Base-by-base conservation (phyloP, 2,888 invertebrate species). In the Xanthorhoe spadicearia region DNA sequence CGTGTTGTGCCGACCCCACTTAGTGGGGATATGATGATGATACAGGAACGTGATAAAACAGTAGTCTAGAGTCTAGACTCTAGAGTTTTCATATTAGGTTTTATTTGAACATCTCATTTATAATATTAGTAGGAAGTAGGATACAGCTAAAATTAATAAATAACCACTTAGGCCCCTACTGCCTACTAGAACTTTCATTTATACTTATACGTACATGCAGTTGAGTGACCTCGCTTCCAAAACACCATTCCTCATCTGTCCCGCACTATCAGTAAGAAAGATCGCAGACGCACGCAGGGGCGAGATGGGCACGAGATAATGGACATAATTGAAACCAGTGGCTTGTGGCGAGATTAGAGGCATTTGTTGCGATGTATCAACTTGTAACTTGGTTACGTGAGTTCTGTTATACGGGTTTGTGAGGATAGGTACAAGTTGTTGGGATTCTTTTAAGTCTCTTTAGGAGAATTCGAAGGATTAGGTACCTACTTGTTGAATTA, bases 271-370 rank as follows among this genome's bases (percentile, higher is more conserved):
- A 74, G 72, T 50, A 68, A 71, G 81, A 79, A 76, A 78, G 78
- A 85, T 84, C 84, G 78, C 82, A 82, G 83, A 81, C 83, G 79
- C 53, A 59, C 15, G 48, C 8, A 53, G 57, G 64, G 58, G 55
- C 35, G 55, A 52, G 67, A 67, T 63, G 63, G 50, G 49, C 49
- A 35, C 54, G 54, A 71, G 72, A 72, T 72, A 74, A 50, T 66
- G 51, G 53, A 52, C 56, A 56, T 72, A 74, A 74, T 74, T 72
- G 69, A 72, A 72, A 68, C 63, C 73, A 55, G 60, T 65, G 73
- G 68, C 66, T 70, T 70, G 69, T 66, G 71, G 71, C 53, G 64
- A 53, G 72, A 69, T 71, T 74, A 15, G 58, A 64, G 64, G 66
- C 63, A 23, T 55, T 61, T 62, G 61, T 53, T 61, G 64, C 56